Percentiles rank a stretch among this genome's conserved stretches.
Evolutionary conservation across 2,797 vertebrate species (phyloP).

Genomic region (Knipowitschia caucasica): DNA sequence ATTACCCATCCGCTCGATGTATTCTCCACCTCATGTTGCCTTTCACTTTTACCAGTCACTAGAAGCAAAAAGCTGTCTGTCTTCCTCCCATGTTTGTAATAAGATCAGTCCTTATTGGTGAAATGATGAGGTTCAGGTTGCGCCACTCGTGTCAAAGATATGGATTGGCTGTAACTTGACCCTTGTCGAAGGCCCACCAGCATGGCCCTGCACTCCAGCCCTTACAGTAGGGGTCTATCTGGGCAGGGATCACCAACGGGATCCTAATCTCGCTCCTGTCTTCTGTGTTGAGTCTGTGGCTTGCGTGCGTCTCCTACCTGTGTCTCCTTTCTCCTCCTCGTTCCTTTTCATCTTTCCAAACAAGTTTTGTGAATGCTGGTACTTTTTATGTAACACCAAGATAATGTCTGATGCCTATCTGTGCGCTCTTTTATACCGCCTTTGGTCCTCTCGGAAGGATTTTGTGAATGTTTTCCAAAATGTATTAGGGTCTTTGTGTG

Average conservation of each 20-base stretch:
- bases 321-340: slow-evolving; percentile 45
- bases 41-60: not conserved
- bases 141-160: slow-evolving; percentile 31
- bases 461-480: slow-evolving; percentile 54
- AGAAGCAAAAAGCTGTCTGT: not conserved
- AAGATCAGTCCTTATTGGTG: slow-evolving; percentile 9
- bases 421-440: slow-evolving; percentile 25
- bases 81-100: slow-evolving; percentile 20
- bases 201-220: slow-evolving; percentile 61
- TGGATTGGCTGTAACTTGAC: slow-evolving; percentile 43
- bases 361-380: slow-evolving; percentile 58
- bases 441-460: slow-evolving; percentile 21
- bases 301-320: slow-evolving; percentile 67
- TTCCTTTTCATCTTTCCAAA: slow-evolving; percentile 65
- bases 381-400: slow-evolving; percentile 65
- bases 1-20: too few species aligned
- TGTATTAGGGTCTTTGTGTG: slow-evolving; percentile 58
- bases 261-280: slow-evolving; percentile 50
- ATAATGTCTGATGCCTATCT: slow-evolving; percentile 63
- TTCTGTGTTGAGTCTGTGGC: slow-evolving; percentile 71
- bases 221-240: slow-evolving; percentile 59
- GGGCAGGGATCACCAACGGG: slow-evolving; percentile 54
- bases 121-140: slow-evolving; percentile 25
- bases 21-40: not conserved
- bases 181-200: slow-evolving; percentile 51